phyloP scores from a whole-genome alignment of 2,888 invertebrate species.

The Cerceris ruficornis region DNA sequence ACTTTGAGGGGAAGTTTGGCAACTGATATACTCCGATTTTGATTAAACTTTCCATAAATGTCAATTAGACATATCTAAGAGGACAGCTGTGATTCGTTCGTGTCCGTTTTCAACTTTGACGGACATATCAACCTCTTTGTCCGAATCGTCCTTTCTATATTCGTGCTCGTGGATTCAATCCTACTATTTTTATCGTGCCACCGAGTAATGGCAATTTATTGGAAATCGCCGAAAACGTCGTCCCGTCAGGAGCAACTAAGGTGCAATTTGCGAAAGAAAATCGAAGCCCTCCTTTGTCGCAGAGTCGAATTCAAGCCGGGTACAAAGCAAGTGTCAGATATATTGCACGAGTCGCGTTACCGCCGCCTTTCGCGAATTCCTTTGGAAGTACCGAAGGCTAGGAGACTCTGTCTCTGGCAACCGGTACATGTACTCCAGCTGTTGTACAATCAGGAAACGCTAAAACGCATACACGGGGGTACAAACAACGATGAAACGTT shows the following conservation, averaged over 20 bases:
- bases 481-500: constrained; percentile 35
- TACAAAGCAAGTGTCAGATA: constrained; percentile 55
- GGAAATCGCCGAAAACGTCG: constrained; percentile 16
- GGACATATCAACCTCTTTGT: too few species aligned
- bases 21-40: too few species aligned
- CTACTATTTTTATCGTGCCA: background rate
- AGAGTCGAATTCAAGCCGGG: constrained; percentile 41
- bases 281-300: constrained; percentile 33
- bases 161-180: too few species aligned
- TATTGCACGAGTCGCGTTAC: constrained; percentile 51
- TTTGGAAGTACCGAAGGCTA: constrained; percentile 43
- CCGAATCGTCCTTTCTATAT: too few species aligned
- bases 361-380: constrained; percentile 44
- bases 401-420: constrained; percentile 40
- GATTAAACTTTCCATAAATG: too few species aligned
- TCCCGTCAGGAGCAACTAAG: constrained; percentile 15
- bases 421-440: background rate
- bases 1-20: too few species aligned
- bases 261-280: constrained; percentile 39
- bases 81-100: too few species aligned
- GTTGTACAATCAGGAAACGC: background rate
- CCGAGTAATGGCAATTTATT: constrained; percentile 26
- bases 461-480: constrained; percentile 19
- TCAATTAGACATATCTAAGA: too few species aligned
- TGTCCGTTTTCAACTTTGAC: too few species aligned